Evolutionary conservation across 1,140 invertebrate species (phyloP), one percentile per base, ranked within the genome.

Genomic region (Sycophaga agraensis): DNA sequence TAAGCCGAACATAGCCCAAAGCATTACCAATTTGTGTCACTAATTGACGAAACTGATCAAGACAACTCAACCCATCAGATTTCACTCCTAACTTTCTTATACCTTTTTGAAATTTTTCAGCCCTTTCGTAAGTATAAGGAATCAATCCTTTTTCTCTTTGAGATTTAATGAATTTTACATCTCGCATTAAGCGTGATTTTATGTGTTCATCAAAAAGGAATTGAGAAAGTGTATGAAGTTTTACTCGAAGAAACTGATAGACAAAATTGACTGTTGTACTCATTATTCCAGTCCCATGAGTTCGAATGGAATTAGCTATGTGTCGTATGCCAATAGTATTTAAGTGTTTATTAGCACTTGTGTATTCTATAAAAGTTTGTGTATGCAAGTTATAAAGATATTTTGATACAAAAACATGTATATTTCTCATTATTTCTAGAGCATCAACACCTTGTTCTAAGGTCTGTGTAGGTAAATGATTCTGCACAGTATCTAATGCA

Each of bases 161-260:
- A 3, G 60, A 56, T 22, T 73, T 76, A 0, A 80, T 66, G 34
- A 76, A 89, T 57, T 90, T 87, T 17, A 94, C 84, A 78, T 99
- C 96, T 80, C 96, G 96, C 53, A 95, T 86, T 0, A 99, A 80
- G 54, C 93, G 85, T 0, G 96, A 98, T 78, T 98, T 98, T 50
- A 99, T 98, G 69, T 97, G 95, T 80, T 99, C 97, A 79, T 99
- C 96, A 76, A 91, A 99, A 68, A 99, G 86, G 78, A 99, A 99
- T 78, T 98, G 96, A 2, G 96, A 99, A 75, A 99, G 97, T 4
- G 90, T 90, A 66, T 91, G 91, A 68, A 99, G 92, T 78, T 99
- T 98, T 59, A 96, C 90, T 60, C 91, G 86, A 42, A 99, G 82
- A 81, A 97, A 98, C 79, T 97, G 95, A 81, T 98, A 99, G 0